Conservation (phyloP, 2,797 vertebrate genomes). For the Buceros bicornis region DNA sequence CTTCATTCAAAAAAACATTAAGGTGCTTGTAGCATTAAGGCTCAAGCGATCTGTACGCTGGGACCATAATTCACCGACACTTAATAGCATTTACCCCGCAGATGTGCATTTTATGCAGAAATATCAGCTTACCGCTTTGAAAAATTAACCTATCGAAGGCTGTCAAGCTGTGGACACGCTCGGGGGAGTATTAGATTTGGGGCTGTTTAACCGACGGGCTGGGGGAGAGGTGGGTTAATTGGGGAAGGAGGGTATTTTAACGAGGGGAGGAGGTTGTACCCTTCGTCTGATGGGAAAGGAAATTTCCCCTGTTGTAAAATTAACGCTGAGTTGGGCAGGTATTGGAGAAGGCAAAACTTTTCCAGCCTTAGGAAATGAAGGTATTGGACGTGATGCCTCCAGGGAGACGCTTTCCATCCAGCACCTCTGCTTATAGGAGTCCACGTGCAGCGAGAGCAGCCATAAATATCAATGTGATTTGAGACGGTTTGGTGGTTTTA, state of each 20-base stretch:
- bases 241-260: neutral
- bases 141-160: slow-evolving; percentile 78
- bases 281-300: neutral
- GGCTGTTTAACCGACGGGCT: neutral
- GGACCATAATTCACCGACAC: slow-evolving; percentile 82
- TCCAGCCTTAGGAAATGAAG: neutral
- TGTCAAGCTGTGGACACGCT: slow-evolving; percentile 62
- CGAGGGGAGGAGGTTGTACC: neutral
- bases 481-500: neutral
- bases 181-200: slow-evolving; percentile 67
- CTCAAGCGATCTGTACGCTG: slow-evolving; percentile 76
- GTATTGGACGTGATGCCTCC: fast-evolving
- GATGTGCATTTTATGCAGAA: slow-evolving; percentile 80
- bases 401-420: neutral
- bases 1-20: slow-evolving; percentile 80
- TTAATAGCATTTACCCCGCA: slow-evolving; percentile 78
- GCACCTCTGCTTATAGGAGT: neutral
- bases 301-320: neutral
- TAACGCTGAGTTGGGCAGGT: neutral
- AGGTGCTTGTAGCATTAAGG: slow-evolving; percentile 80
- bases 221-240: slow-evolving; percentile 11
- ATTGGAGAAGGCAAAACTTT: neutral
- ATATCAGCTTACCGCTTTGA: slow-evolving; percentile 84
- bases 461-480: fast-evolving
- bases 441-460: neutral